These are phyloP conservation scores for Chironomus striatipennis DNA, from an alignment of 1,140 invertebrate genomes.

Conservation along the genomic window DNA sequence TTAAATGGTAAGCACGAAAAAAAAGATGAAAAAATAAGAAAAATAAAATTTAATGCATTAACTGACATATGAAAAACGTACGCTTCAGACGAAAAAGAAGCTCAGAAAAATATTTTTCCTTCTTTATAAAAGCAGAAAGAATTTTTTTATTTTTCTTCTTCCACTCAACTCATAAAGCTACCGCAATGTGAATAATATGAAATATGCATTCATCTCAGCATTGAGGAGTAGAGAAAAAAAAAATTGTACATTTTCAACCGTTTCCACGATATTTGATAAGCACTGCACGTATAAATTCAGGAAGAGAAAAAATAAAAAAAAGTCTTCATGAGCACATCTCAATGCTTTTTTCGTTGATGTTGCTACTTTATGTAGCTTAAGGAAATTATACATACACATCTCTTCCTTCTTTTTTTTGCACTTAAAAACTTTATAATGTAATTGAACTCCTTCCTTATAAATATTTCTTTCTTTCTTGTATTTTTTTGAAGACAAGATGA, in stretches of 20 bases:
- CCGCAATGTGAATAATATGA: too few species aligned
- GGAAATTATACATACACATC: constrained; percentile 2
- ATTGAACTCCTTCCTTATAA: constrained; percentile 5
- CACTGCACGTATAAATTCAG: not conserved
- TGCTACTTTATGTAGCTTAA: constrained; percentile 3
- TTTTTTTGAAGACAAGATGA: not conserved
- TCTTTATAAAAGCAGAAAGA: too few species aligned
- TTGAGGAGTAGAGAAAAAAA: too few species aligned
- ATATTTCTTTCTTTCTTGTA: not conserved
- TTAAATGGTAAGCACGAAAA: too few species aligned
- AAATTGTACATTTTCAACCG: not conserved
- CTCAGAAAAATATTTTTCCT: too few species aligned
- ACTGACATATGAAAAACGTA: too few species aligned
- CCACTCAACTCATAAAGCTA: too few species aligned
- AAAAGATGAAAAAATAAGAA: too few species aligned
- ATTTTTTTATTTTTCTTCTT: too few species aligned
- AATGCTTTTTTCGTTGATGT: not conserved
- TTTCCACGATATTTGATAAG: constrained; percentile 4
- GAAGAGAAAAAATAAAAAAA: not conserved
- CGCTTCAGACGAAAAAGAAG: too few species aligned
- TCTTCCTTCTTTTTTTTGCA: not conserved
- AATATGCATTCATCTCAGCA: too few species aligned
- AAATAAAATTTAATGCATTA: too few species aligned
- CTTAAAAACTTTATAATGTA: not conserved
- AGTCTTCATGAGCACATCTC: not conserved